Evolutionary conservation across 2,888 invertebrate genomes (phyloP), one percentile per base, ranked within the genome.

Genomic region (Diaphora mendica): DNA sequence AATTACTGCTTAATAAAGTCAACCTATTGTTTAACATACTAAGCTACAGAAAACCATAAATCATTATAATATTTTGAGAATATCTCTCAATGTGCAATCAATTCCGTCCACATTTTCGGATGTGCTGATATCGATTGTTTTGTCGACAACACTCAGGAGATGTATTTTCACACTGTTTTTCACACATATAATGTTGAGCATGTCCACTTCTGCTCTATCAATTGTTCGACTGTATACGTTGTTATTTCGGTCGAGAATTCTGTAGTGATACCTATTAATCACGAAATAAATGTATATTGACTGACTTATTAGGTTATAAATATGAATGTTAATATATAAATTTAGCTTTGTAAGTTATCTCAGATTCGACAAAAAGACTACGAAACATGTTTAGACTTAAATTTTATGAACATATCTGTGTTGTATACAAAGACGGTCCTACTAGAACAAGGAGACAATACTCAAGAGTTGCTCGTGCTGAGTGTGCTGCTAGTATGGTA

Each of bases 291-390:
- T 91, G 88, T 91, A 92, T 93, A 93, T 92, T 91, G 95, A 95
- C 95, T 95, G 95, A 95, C 93, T 92, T 91, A 91, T 85, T 95
- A 94, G 92, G 89, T 91, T 88, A 90, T 91, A 93, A 89, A 86
- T 90, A 92, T 91, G 89, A 88, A 88, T 87, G 88, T 88, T 92
- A 89, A 91, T 92, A 92, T 93, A 93, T 92, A 87, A 89, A 90
- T 55, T 92, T 94, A 94, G 92, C 89, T 82, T 87, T 86, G 86
- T 95, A 95, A 95, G 94, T 91, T 94, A 94, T 95, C 93, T 94
- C 94, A 93, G 93, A 94, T 94, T 95, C 93, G 94, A 95, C 92
- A 89, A 95, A 95, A 95, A 95, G 95, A 95, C 95, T 95, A 94
- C 90, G 87, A 91, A 91, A 91, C 88, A 91, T 88, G 92, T 92